phyloP scores from a whole-genome alignment of 2,113 vertebrate genomes.

The Isichthys henryi region DNA sequence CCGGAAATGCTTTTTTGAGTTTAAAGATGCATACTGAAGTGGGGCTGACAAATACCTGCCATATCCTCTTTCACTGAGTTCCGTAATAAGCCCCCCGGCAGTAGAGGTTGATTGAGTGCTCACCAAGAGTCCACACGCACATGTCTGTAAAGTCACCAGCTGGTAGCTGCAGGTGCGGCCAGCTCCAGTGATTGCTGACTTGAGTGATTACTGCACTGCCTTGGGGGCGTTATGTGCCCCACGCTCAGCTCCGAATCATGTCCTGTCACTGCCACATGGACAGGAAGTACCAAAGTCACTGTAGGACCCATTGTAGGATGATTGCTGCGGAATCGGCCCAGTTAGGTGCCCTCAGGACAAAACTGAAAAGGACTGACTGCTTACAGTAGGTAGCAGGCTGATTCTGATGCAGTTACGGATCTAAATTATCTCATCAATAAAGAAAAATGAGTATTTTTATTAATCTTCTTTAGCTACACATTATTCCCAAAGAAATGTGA shows the following conservation, averaged over 20 bases:
- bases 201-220: neutral
- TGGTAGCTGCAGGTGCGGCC: neutral
- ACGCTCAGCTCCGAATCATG: neutral
- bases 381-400: neutral
- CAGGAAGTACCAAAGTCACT: neutral
- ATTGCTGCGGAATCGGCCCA: neutral
- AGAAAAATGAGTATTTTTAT: neutral
- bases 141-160: conserved; percentile 1
- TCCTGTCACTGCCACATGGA: neutral
- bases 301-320: neutral
- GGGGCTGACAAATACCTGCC: neutral
- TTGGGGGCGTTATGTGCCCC: neutral
- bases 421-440: neutral
- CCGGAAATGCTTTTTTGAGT: neutral
- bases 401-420: neutral
- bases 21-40: neutral
- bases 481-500: neutral
- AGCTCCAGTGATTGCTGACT: neutral
- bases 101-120: neutral
- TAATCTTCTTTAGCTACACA: neutral
- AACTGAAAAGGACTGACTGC: neutral
- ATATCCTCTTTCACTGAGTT: neutral
- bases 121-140: neutral
- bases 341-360: no score
- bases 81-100: neutral